Percentiles rank a stretch among this genome's conserved stretches.
phyloP scores from a whole-genome alignment of 1,140 invertebrate species.

The Dendroctonus ponderosae region DNA sequence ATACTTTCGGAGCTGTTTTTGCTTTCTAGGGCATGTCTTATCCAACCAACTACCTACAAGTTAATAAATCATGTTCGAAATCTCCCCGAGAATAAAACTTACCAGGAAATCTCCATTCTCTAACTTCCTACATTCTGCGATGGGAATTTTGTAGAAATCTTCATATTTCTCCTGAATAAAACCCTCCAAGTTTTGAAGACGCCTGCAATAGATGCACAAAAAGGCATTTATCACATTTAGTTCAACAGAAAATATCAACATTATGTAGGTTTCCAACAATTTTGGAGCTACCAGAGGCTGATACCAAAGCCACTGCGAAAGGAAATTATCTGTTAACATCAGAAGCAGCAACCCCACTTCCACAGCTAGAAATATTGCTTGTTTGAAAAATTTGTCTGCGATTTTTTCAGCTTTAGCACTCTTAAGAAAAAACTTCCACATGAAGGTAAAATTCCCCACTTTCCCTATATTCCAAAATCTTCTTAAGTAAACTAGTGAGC shows the following conservation, averaged over 20 bases:
- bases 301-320: no score
- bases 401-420: no score
- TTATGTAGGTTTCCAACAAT: neutral
- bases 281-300: no score
- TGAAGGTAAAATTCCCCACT: no score
- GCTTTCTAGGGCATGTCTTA: conserved; percentile 2
- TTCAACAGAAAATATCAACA: conserved; percentile 12
- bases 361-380: no score
- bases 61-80: neutral
- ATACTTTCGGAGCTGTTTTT: neutral
- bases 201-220: neutral
- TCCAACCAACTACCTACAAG: conserved; percentile 3
- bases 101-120: conserved; percentile 13
- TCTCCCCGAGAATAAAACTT: neutral
- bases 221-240: neutral
- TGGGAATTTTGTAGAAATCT: conserved; percentile 13
- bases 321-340: no score
- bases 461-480: no score
- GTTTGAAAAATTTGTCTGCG: no score
- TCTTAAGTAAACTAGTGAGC: no score
- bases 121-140: conserved; percentile 7
- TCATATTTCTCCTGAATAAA: conserved; percentile 5
- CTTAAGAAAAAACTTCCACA: no score
- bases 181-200: neutral
- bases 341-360: no score